Evolutionary conservation across 2,888 invertebrate species (phyloP), one percentile per base, ranked within the genome.

Genomic region (Chironomus tentans): DNA sequence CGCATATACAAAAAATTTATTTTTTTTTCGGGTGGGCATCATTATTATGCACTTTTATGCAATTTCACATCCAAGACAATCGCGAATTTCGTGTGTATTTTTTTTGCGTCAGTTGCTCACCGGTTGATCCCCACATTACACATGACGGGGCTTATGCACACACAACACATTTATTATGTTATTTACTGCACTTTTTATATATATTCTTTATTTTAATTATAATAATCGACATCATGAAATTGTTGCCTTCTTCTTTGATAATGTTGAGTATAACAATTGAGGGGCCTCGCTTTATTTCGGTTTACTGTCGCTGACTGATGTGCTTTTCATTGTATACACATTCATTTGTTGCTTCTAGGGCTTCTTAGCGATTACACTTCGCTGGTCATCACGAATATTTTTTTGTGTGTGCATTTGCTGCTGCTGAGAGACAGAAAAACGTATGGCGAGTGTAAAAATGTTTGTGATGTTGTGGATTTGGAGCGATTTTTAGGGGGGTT

Each of bases 301-400:
- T 61, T 72, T 62, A 72, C 72, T 72, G 72, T 72, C 61, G 61
- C 72, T 72, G 46, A 56, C 61, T 56, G 24, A 24, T 13, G 12
- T 68, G 24, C 21, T 12, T 69, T 69, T 47, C 50, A 28, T 21
- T 70, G 56, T 15, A 56, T 15, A 18, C 12, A 6, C 15, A 56
- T 15, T 56, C 15, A 56, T 15, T 56, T 56, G 15, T 56, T 38
- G 38, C 70, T 70, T 70, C 47, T 72, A 72, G 62, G 72, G 72
- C 28, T 72, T 72, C 72, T 72, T 28, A 68, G 21, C 72, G 72
- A 72, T 72, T 72, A 72, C 72, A 72, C 61, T 72, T 72, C 72
- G 72, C 61, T 72, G 72, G 71, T 47, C 71, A 71, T 56, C 56
- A 56, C 50, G 56, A 50, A 24, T 18, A n/a, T 56, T 13, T 56